Base-by-base conservation (phyloP, 2,113 vertebrate species). In the Mormoops blainvillei region DNA sequence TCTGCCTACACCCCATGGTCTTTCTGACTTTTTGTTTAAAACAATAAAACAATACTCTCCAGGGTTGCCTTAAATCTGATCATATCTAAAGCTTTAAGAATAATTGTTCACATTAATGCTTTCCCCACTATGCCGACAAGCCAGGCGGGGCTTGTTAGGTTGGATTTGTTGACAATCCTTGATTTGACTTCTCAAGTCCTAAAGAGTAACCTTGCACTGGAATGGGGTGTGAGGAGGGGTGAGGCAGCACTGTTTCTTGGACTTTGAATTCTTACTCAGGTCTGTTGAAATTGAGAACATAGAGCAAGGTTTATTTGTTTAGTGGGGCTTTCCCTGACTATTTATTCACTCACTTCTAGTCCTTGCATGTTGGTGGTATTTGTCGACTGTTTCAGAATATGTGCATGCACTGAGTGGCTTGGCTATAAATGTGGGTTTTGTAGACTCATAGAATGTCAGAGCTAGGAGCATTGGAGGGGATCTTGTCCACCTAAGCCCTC, bases 231-330 rank as follows among this genome's bases (percentile, higher is more conserved):
- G 87, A 77, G 43, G 41, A 89, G 31, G 36, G 88, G 41, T 86
- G 73, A 71, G 56, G 22, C 41, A 14, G 16, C n/a, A 26, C 13
- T 68, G 24, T 74, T 93, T 87, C 67, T 90, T 96, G 45, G 76
- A 95, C 93, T 96, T 95, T 74, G 83, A 96, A 74, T 41, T 87
- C 77, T 91, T 95, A 68, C 68, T 74, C 20, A 7, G 67, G 61
- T 74, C 36, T 96, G 52, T 83, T 89, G 74, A 89, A 90, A 95
- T 83, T 94, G 50, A 83, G 74, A 93, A 63, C 3, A 12, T 70
- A 45, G 73, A 93, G 19, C 70, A 91, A 74, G 61, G 31, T 93
- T 33, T 52, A 33, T 95, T 94, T 91, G 81, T 56, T 81, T 80
- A 89, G 14, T 19, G 24, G 68, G 67, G 24, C 38, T 89, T 85